Base-by-base conservation (phyloP, 2,888 invertebrate genomes). In the Punctoribates punctum region DNA sequence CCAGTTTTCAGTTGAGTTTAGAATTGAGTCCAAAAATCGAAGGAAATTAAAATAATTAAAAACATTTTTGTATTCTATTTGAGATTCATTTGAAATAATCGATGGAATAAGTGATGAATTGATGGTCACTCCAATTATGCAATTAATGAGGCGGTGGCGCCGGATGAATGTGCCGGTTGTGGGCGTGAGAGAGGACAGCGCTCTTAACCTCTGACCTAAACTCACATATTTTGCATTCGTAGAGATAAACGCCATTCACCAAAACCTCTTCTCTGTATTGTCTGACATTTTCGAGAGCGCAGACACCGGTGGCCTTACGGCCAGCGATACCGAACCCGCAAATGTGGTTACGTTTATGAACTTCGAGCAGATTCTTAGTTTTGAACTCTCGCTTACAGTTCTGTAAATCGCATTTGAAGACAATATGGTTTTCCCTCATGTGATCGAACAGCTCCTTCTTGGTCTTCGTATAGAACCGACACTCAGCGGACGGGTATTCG, bases 271-370 rank as follows among this genome's bases (percentile, higher is more conserved):
- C 17, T 9, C n/a, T 17, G 29, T 38, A 67, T 67, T 67, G 34
- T 1, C 34, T 3, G 11, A 67, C n/a, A n/a, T 67, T 67, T 8
- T 34, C n/a, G n/a, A 38, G n/a, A 38, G 42, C 34, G 38, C 67
- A 67, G n/a, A 67, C 67, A 38, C 42, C 42, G 27, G 34, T 38
- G 9, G 42, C 11, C 11, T 67, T 9, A 1, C 0, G 3, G 34
- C 67, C 67, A n/a, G 1, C 2, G 11, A 67, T 67, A 9, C 34
- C n/a, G 11, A 67, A 67, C 8, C 38, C 34, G 42, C 67, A 67
- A 6, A 38, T 29, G 20, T 67, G 67, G 29, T 67, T 67, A 1
- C 42, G 34, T 38, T 67, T 67, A 20, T 67, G 67, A 3, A 67
- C 38, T n/a, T 38, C 20, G 5, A 67, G 20, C 3, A 20, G 42